Percentiles rank a stretch among this genome's conserved stretches.
These are phyloP conservation scores for Cecidostiba fungosa DNA, from an alignment of 2,888 invertebrate genomes.

Conservation along the genomic window DNA sequence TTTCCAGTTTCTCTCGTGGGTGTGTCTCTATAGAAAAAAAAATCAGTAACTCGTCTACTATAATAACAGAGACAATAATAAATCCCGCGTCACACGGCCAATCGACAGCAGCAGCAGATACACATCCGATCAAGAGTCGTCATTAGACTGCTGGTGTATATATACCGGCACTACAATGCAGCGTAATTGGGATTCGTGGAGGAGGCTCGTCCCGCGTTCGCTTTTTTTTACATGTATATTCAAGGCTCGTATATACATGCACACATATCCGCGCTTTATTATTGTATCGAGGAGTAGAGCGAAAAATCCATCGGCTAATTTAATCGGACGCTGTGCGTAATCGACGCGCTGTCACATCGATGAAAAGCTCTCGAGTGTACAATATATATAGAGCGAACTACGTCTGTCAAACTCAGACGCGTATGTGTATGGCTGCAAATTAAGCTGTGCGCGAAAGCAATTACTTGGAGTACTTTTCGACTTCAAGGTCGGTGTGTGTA, in stretches of 20 bases:
- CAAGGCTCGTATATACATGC: neutral
- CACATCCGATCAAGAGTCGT: neutral
- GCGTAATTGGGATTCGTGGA: neutral
- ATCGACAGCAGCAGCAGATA: neutral
- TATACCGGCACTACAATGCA: neutral
- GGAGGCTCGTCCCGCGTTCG: neutral
- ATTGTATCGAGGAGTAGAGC: neutral
- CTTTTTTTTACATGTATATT: neutral
- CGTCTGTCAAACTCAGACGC: conserved; percentile 31
- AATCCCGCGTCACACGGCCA: neutral
- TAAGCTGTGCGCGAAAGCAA: conserved; percentile 44
- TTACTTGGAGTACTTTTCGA: conserved; percentile 35
- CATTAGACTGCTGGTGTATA: neutral
- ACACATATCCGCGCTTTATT: neutral
- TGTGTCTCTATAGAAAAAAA: too few relatives aligned
- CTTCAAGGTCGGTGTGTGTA: neutral
- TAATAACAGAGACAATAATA: neutral
- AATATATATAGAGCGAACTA: neutral
- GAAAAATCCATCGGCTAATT: neutral
- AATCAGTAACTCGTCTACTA: neutral
- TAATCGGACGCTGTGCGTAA: neutral
- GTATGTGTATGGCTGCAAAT: conserved; percentile 6
- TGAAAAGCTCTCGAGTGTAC: neutral
- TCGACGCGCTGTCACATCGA: neutral
- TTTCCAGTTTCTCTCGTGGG: too few relatives aligned